Percentiles rank a stretch among this genome's conserved stretches.
Evolutionary conservation across 2,888 invertebrate species (phyloP).

Genomic region (Apocheima hispidaria): DNA sequence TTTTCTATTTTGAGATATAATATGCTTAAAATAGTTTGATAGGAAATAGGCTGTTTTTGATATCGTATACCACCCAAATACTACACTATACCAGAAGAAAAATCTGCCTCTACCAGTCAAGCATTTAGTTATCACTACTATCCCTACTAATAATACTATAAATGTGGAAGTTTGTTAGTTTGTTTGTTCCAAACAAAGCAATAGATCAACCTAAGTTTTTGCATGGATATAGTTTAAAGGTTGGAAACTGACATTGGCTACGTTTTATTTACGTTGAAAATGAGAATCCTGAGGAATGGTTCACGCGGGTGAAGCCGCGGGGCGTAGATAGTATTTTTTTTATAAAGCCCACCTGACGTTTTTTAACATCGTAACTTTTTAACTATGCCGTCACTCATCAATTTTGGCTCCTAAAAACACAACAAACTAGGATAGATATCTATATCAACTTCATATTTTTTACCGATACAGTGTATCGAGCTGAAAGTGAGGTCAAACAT

Average conservation of each 20-base stretch:
- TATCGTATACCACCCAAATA: too few species aligned
- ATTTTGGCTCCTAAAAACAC: not conserved
- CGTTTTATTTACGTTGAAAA: too few species aligned
- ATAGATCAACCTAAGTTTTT: too few species aligned
- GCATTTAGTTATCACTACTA: too few species aligned
- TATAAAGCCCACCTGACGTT: not conserved
- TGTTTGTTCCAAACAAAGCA: too few species aligned
- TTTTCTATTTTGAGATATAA: too few species aligned
- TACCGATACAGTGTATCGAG: not conserved
- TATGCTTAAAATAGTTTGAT: not conserved
- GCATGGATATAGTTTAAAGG: too few species aligned
- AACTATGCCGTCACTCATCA: not conserved
- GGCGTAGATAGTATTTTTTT: not conserved
- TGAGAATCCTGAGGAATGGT: too few species aligned
- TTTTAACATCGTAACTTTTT: not conserved
- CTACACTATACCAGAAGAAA: not conserved
- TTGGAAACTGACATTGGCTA: too few species aligned
- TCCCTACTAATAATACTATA: not conserved
- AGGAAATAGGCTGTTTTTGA: not conserved
- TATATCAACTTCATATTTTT: constrained; percentile 3
- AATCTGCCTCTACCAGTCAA: not conserved
- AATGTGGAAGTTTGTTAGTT: too few species aligned
- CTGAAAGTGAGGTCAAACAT: constrained; percentile 4
- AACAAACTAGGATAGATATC: not conserved
- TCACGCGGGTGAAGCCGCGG: too few species aligned